Evolutionary conservation across 2,888 invertebrate genomes (phyloP).

Genomic region (Eustalomyia histrio): DNA sequence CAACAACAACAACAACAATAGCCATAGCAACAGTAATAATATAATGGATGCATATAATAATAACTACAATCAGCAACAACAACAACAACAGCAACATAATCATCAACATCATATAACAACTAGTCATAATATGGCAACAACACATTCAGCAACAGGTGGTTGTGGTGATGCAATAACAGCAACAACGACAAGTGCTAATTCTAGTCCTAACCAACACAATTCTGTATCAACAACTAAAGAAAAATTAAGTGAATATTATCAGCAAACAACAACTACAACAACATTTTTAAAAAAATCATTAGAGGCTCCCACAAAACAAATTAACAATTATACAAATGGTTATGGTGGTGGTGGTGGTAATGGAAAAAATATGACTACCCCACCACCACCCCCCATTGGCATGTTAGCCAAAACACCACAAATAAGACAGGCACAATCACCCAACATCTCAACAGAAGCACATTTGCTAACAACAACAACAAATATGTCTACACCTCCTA

Average conservation of each 20-base stretch:
- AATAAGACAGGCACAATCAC: constrained; percentile 35
- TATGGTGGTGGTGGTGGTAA: constrained; percentile 24
- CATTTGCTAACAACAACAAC: constrained; percentile 34
- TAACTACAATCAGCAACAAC: constrained; percentile 35
- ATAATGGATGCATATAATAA: constrained; percentile 47
- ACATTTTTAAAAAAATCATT: constrained; percentile 74
- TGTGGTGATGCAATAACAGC: constrained; percentile 15
- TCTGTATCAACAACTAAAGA: constrained; percentile 71
- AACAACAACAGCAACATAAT: constrained; percentile 39
- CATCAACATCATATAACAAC: constrained; percentile 38
- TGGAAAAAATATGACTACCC: constrained; percentile 39
- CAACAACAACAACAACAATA: constrained; percentile 45
- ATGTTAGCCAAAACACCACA: constrained; percentile 65
- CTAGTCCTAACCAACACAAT: constrained; percentile 43
- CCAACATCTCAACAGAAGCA: constrained; percentile 42
- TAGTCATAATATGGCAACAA: constrained; percentile 41
- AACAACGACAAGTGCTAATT: constrained; percentile 17
- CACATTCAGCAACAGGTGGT: constrained; percentile 44
- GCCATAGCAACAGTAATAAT: constrained; percentile 49
- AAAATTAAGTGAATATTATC: constrained; percentile 66
- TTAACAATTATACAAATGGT: constrained; percentile 57
- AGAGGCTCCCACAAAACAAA: constrained; percentile 68
- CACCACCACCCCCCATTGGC: constrained; percentile 58
- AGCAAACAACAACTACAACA: constrained; percentile 55
- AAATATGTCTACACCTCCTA: constrained; percentile 67